A percentile compares a stretch with the other conserved stretches of the same genome.
phyloP scores from a whole-genome alignment of 2,113 vertebrate genomes.

The Loxodonta africana region DNA sequence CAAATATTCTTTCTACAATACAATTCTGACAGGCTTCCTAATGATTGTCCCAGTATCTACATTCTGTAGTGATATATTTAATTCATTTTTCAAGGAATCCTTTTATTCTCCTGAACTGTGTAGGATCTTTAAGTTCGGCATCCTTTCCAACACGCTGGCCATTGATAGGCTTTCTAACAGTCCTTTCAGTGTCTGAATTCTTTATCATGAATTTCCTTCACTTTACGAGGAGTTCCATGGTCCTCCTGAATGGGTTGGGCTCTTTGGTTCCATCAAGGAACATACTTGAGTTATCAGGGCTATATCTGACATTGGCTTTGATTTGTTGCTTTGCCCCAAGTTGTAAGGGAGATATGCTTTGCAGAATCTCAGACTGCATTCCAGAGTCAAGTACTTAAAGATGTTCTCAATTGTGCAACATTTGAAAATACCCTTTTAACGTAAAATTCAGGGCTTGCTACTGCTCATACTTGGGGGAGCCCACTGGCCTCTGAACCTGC shows the following conservation, averaged over 20 bases:
- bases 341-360: slow-evolving; percentile 5
- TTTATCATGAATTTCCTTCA: background rate
- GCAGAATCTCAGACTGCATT: slow-evolving; percentile 59
- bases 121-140: background rate
- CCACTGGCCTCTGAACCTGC: background rate
- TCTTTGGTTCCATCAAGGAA: slow-evolving; percentile 30
- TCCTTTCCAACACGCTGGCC: background rate
- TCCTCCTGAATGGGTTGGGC: background rate
- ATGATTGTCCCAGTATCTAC: background rate
- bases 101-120: background rate
- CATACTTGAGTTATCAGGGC: slow-evolving; percentile 22
- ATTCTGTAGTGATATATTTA: background rate
- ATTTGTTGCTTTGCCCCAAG: slow-evolving; percentile 62
- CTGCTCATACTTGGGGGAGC: background rate
- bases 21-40: background rate
- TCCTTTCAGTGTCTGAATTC: background rate
- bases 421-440: background rate
- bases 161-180: background rate
- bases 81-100: background rate
- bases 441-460: background rate
- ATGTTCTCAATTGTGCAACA: slow-evolving; percentile 12
- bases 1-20: background rate
- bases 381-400: slow-evolving; percentile 48
- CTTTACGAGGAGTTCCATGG: background rate
- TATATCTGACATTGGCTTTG: slow-evolving; percentile 50